Evolutionary conservation across 2,113 vertebrate genomes (phyloP).

Genomic region (Archilochus colubris): DNA sequence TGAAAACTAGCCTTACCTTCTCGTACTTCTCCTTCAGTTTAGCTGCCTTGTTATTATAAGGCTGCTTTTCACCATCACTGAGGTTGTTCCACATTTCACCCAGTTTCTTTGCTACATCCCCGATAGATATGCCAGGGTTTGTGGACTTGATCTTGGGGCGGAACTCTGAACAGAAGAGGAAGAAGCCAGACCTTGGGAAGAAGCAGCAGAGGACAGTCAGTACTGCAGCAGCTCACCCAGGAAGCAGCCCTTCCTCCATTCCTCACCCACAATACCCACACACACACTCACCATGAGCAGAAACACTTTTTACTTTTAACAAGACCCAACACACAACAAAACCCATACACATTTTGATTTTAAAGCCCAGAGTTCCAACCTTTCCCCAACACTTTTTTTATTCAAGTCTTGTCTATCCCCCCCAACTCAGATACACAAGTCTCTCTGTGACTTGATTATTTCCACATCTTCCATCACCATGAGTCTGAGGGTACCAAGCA

Average conservation of each 20-base stretch:
- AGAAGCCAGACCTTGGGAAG: slow-evolving; percentile 84
- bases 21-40: slow-evolving; percentile 92
- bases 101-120: slow-evolving; percentile 88
- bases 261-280: background rate
- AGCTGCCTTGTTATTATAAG: slow-evolving; percentile 86
- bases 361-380: background rate
- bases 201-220: slow-evolving; percentile 23
- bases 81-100: slow-evolving; percentile 90
- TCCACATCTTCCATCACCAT: rapidly evolving
- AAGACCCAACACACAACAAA: background rate
- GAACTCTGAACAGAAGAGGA: slow-evolving; percentile 89
- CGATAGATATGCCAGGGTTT: slow-evolving; percentile 85
- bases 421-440: background rate
- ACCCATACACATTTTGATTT: background rate
- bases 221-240: rapidly evolving
- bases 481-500: background rate
- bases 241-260: background rate
- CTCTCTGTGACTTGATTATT: background rate
- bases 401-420: background rate
- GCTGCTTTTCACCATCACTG: slow-evolving; percentile 84
- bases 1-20: slow-evolving; percentile 76
- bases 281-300: rapidly evolving
- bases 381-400: background rate
- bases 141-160: slow-evolving; percentile 89
- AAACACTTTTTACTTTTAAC: background rate